Base-by-base conservation (phyloP, 2,888 invertebrate genomes). In the Rhimphoctona megacephalus region DNA sequence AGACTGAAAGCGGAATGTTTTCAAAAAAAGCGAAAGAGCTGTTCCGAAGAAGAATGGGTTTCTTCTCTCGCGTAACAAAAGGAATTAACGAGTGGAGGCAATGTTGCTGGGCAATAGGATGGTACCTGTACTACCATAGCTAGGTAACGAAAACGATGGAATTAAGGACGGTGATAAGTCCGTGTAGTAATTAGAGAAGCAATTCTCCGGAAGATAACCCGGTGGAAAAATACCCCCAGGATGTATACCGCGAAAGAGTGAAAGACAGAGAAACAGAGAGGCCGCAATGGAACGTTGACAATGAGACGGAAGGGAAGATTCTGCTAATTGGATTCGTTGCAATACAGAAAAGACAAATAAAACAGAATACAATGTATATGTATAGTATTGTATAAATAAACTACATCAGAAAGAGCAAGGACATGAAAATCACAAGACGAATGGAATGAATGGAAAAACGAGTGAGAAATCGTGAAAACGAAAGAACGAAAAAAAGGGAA, bases 121-220 rank as follows among this genome's bases (percentile, higher is more conserved):
- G 54, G 72, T 77, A 66, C 33, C 19, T 67, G 78, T 61, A 30
- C 61, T 61, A 17, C 11, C 67, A 25, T 69, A 79, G 52, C 52
- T 25, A 22, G 78, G 19, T 39, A 22, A n/a, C 79, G 82, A 82
- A 84, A 84, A 86, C 81, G 85, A 87, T 72, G 81, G 86, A 85
- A 88, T 87, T 86, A 88, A 89, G 88, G 82, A 87, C 81, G 89
- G 88, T 85, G 88, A 91, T 86, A 87, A 90, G 88, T 90, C 88
- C 88, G 85, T 88, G 80, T 88, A 86, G 86, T 89, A 91, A 91
- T 90, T 91, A 89, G 88, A 81, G 86, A 89, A 89, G 90, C 85
- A 86, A 86, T 85, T 84, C 82, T 74, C 84, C 73, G 78, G 85
- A 81, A 86, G 88, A 85, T 80, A 77, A 78, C 70, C 67, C 64